Evolutionary conservation across 2,797 vertebrate species (phyloP), one percentile per base, ranked within the genome.

Genomic region (Amniataba percoides): DNA sequence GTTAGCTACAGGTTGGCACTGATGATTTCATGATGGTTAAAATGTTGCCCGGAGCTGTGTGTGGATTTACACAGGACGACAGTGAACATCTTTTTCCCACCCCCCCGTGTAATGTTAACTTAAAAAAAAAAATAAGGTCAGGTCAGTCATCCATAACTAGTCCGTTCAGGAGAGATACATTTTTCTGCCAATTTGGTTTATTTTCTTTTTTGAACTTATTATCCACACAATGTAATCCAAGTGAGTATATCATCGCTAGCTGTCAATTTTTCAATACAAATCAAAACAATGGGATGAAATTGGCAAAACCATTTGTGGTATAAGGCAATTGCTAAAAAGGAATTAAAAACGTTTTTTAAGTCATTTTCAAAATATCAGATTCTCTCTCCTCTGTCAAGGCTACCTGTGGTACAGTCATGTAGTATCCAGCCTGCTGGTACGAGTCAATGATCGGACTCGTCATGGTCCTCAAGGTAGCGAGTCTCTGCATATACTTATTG

Each of bases 401-500:
- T 90, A 99, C 98, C 96, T 98, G 98, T 11, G 97, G 95, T 13
- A 98, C 83, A 4, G 97, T 94, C 75, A 99, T 82, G 83, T 97
- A 97, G 88, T 97, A 99, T 66, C 95, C 96, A 0, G 95, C 91
- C 73, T 97, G 96, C 76, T 97, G 98, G 88, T 96, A 98, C 3
- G 96, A 94, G 84, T 97, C 96, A 14, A 98, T 88, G 23, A 97
- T 67, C 0, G 97, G 95, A 43, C 92, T 93, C 0, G 95, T 93
- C 87, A 99, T 92, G 53, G 96, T 90, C 68, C 97, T 95, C 86
- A 98, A 77, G 5, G 94, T 96, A 21, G 98, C 96, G 11, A 99
- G 67, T 68, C 97, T 96, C 93, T 98, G 97, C 96, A 98, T 97
- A 91, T 99, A 98, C 90, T 98, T 99, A 85, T 97, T 99, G 87